A percentile compares a stretch with the other conserved stretches of the same genome.
These are phyloP conservation scores for Bombus impatiens DNA, from an alignment of 1,140 invertebrate species.

Conservation along the genomic window DNA sequence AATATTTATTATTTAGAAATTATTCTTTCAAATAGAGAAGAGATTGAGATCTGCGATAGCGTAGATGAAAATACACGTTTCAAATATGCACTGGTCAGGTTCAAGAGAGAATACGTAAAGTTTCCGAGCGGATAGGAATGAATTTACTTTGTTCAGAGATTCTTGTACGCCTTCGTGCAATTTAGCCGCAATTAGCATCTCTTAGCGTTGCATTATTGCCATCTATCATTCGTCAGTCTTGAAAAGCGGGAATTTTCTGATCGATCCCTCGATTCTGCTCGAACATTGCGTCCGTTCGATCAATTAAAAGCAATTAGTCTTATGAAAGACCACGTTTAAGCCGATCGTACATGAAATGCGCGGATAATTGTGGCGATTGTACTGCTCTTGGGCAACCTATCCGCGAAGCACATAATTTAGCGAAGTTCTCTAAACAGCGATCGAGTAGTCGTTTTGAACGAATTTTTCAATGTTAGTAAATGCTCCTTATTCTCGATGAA, in stretches of 20 bases:
- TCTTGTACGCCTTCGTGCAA: slow-evolving; percentile 53
- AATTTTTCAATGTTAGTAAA: not conserved
- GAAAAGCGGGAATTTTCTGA: slow-evolving; percentile 20
- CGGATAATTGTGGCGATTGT: not conserved
- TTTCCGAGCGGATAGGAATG: not conserved
- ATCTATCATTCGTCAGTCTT: slow-evolving; percentile 3
- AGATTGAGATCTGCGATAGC: too few relatives aligned
- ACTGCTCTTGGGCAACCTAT: not conserved
- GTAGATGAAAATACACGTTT: too few relatives aligned
- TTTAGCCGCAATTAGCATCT: slow-evolving; percentile 49
- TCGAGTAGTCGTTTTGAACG: too few relatives aligned
- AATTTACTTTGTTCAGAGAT: slow-evolving; percentile 51
- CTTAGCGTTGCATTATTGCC: slow-evolving; percentile 35
- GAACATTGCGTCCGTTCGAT: not conserved
- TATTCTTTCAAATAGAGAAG: too few relatives aligned
- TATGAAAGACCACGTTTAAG: not conserved
- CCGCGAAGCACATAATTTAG: not conserved
- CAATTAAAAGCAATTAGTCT: slow-evolving; percentile 4
- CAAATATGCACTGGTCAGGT: not conserved
- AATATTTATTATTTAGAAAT: too few relatives aligned
- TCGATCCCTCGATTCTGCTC: not conserved
- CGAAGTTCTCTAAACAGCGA: not conserved
- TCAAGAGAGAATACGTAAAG: slow-evolving; percentile 14
- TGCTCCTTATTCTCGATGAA: not conserved
- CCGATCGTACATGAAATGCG: not conserved